A percentile compares a stretch with the other conserved stretches of the same genome.
phyloP scores from a whole-genome alignment of 2,113 vertebrate genomes.

The Orthochromis indermauri region DNA sequence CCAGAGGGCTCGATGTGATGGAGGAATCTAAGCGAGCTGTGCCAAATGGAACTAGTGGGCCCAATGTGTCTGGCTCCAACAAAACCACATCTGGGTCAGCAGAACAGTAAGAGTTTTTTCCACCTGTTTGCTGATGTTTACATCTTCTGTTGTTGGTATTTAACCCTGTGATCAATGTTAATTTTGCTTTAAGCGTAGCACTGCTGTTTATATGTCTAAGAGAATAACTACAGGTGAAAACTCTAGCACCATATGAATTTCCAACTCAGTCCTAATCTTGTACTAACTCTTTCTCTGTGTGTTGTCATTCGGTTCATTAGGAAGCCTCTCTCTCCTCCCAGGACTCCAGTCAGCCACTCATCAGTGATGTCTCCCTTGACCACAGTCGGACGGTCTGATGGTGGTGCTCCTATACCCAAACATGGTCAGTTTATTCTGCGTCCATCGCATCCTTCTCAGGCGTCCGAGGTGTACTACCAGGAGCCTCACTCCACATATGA shows the following conservation, averaged over 20 bases:
- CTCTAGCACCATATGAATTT: neutral
- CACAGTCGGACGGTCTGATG: conserved; percentile 71
- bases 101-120: conserved; percentile 76
- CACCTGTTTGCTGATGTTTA: neutral
- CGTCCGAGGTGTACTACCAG: conserved; percentile 86
- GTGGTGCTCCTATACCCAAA: conserved; percentile 74
- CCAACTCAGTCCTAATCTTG: neutral
- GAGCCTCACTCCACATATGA: conserved; percentile 82
- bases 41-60: conserved; percentile 60
- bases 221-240: neutral
- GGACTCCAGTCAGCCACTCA: conserved; percentile 81
- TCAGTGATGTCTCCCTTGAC: conserved; percentile 76
- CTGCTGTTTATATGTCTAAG: neutral
- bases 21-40: conserved; percentile 80
- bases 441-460: conserved; percentile 77
- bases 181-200: neutral
- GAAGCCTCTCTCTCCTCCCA: conserved; percentile 76
- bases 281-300: neutral
- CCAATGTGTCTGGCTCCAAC: conserved; percentile 68
- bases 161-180: neutral
- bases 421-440: conserved; percentile 78
- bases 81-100: conserved; percentile 71
- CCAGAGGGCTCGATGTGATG: conserved; percentile 78
- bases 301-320: conserved; percentile 23
- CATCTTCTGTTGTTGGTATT: neutral